These are phyloP conservation scores for Troides aeacus DNA, from an alignment of 2,888 invertebrate genomes.

Conservation along the genomic window DNA sequence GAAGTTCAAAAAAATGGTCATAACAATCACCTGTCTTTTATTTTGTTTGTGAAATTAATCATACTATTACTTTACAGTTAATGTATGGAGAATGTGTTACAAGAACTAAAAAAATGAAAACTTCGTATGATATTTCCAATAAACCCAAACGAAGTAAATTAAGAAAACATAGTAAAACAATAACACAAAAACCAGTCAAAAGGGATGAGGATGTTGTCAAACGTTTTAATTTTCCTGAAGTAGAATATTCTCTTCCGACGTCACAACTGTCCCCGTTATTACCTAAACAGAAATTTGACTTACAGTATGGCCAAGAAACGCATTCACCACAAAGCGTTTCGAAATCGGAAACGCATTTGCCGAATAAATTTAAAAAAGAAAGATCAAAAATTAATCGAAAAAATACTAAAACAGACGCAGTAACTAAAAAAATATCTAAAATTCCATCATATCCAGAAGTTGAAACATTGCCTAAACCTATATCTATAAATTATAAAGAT, in stretches of 20 bases:
- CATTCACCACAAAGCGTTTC: conserved; percentile 12
- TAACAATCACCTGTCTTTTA: too few relatives aligned
- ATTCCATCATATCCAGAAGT: conserved; percentile 25
- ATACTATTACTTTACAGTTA: conserved; percentile 12
- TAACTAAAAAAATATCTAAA: neutral
- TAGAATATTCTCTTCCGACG: conserved; percentile 42
- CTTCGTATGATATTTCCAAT: conserved; percentile 2
- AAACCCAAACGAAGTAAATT: conserved; percentile 18
- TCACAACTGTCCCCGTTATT: conserved; percentile 22
- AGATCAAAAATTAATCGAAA: conserved; percentile 35
- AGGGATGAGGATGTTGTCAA: conserved; percentile 35
- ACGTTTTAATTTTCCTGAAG: conserved; percentile 51
- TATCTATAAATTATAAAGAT: conserved; percentile 37
- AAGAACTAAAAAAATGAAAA: conserved; percentile 8
- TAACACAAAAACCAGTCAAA: neutral
- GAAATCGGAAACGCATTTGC: neutral
- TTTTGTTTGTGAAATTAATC: neutral
- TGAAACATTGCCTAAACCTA: conserved; percentile 31
- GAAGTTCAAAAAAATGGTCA: too few relatives aligned
- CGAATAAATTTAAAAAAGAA: conserved; percentile 33
- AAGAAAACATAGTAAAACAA: conserved; percentile 9
- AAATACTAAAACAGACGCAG: neutral
- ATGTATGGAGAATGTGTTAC: conserved; percentile 7
- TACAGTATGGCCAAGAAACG: conserved; percentile 9
- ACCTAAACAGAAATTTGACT: conserved; percentile 28